phyloP scores from a whole-genome alignment of 2,888 invertebrate species.

The Drosophila aldrichi region DNA sequence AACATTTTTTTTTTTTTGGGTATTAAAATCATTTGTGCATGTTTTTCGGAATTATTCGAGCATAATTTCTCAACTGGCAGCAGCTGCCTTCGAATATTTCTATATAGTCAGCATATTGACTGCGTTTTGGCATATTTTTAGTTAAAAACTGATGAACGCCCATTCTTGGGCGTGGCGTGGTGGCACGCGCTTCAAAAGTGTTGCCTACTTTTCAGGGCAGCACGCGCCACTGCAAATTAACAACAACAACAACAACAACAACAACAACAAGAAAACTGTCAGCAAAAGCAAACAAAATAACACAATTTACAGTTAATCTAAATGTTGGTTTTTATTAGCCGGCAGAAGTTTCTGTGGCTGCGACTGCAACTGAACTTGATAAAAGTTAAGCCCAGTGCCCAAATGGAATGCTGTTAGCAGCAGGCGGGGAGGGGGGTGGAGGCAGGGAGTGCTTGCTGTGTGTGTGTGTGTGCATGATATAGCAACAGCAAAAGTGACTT shows the following conservation, averaged over 20 bases:
- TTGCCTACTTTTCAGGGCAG: constrained; percentile 71
- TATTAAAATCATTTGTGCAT: constrained; percentile 66
- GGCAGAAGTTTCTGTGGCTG: constrained; percentile 63
- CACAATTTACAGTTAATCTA: constrained; percentile 81
- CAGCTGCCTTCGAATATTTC: constrained; percentile 51
- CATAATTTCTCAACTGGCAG: constrained; percentile 72
- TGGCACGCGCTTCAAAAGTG: constrained; percentile 63
- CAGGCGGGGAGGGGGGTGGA: no score
- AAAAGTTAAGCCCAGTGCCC: constrained; percentile 60
- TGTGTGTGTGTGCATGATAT: constrained; percentile 61
- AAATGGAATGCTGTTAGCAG: constrained; percentile 1
- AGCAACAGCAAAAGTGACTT: constrained; percentile 75
- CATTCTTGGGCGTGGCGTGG: no score
- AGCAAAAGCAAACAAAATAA: constrained; percentile 71
- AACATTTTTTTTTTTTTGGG: constrained; percentile 26
- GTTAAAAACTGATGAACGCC: constrained; percentile 57
- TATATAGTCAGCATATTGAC: constrained; percentile 39
- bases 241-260: constrained; percentile 29
- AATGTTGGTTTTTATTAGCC: constrained; percentile 79
- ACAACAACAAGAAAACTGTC: constrained; percentile 44
- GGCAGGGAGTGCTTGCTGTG: neutral
- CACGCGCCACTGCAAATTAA: constrained; percentile 68
- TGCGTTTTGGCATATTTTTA: constrained; percentile 58
- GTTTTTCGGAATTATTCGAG: constrained; percentile 75
- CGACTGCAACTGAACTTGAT: constrained; percentile 75